Evolutionary conservation across 2,888 invertebrate species (phyloP), one percentile per base, ranked within the genome.

Genomic region (Panorpa germanica): DNA sequence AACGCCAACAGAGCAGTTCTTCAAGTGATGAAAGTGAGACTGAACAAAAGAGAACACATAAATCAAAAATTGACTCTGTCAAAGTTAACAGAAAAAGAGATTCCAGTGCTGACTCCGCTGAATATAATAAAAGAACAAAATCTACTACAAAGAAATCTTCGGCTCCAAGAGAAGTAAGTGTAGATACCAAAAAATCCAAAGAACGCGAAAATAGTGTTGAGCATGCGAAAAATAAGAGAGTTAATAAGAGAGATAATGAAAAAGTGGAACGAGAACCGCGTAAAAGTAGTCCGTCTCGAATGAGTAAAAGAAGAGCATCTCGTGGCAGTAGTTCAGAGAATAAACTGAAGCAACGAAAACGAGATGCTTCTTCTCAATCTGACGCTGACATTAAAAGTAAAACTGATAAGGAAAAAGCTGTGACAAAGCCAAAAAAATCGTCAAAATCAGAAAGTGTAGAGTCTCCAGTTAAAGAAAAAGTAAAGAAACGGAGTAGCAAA

Each of bases 341-440:
- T 35, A 31, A 28, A 41, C 47, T 34, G 56, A 70, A 35, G 61
- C 69, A 45, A 39, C 44, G 45, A 2, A 48, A 43, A 56, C 63
- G 53, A 23, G 57, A 57, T 34, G 65, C 67, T 32, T 59, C 65
- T 32, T 61, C 65, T 1, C 71, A 71, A 11, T 69, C 70, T 1
- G 62, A 61, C 29, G 55, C 55, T 13, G 65, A 65, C 13, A 67
- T 67, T 42, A 65, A 65, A 41, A 57, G 57, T 7, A 66, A 66
- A 38, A 70, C 66, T 44, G 59, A 65, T 9, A 63, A 64, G 36
- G 65, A 65, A 35, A 66, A 66, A 19, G 65, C 65, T 5, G 63
- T 60, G 2, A 60, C 60, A 11, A 58, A 17, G 20, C 10, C 27
- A 19, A 7, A 19, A 19, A 7, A 9, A 19, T 19, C 19, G 19